Base-by-base conservation (phyloP, 2,113 vertebrate species). In the Mixornis gularis region DNA sequence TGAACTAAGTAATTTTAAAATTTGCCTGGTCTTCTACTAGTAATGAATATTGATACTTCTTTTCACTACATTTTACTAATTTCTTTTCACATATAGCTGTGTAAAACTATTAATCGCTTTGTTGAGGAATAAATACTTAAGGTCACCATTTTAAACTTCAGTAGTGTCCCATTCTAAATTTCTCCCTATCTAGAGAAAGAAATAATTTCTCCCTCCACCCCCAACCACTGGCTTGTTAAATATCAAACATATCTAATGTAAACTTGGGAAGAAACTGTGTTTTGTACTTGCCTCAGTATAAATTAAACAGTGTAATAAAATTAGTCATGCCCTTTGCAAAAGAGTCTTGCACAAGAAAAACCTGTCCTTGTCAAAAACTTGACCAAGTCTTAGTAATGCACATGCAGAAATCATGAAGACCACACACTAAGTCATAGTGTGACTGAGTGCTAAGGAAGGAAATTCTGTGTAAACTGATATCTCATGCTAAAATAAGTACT, bases 241-340 rank as follows among this genome's bases (percentile, higher is more conserved):
- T 79, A 90, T 49, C 64, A 69, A 90, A 30, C 34, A 12, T 44
- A 19, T 76, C 4, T 59, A 44, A 43, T 1, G 1, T 44, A 41
- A 92, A 6, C 25, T 85, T 43, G 40, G 49, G 73, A 87, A 78
- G n/a, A 80, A 90, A 88, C 68, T n/a, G 10, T 79, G n/a, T 68
- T 70, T 56, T 81, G 24, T 89, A 40, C n/a, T 88, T 68, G 24
- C n/a, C 55, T 87, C 22, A 38, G 17, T 15, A 27, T 85, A 76
- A 95, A 82, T 80, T 90, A 80, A 81, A 91, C 13, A 60, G n/a
- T 56, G 59, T 27, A 48, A 86, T 89, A 82, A 87, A 76, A 56
- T 82, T 44, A 63, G 32, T 73, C 27, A 48, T n/a, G 27, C 26
- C 71, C 2, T 60, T 76, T 81, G 29, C 51, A n/a, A 53, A 84